Evolutionary conservation across 2,797 vertebrate genomes (phyloP).

Genomic region (Muscicapa striata): DNA sequence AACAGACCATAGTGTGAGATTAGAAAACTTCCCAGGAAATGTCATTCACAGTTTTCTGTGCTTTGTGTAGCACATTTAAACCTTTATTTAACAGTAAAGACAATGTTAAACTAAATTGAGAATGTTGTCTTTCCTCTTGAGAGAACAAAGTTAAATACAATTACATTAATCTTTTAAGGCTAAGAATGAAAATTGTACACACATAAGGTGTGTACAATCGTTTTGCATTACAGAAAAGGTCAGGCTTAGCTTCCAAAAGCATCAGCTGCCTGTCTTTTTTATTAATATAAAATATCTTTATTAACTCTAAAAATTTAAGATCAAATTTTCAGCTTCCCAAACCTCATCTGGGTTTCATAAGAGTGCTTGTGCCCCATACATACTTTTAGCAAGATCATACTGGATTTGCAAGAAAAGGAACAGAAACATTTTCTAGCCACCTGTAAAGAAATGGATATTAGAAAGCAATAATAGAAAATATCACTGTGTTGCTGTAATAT

Average conservation of each 20-base stretch:
- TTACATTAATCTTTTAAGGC: background rate
- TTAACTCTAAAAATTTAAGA: background rate
- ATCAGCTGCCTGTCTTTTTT: background rate
- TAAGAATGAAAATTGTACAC: background rate
- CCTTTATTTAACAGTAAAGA: background rate
- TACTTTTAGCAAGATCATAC: background rate
- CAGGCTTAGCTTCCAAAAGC: background rate
- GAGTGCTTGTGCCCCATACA: background rate
- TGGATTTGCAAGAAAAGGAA: background rate
- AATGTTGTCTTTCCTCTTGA: background rate
- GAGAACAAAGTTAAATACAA: background rate
- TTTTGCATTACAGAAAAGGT: slow-evolving; percentile 8
- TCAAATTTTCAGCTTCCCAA: background rate
- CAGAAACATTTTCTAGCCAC: background rate
- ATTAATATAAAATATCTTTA: background rate
- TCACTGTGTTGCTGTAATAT: background rate
- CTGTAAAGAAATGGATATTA: background rate
- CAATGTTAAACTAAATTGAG: background rate
- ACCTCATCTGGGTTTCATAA: background rate
- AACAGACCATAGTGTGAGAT: background rate
- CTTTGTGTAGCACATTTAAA: background rate
- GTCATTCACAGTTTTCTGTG: background rate
- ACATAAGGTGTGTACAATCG: background rate
- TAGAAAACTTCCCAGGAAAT: background rate
- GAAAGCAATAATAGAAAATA: background rate